These are phyloP conservation scores for Forbesichthys papilliferus DNA, from an alignment of 2,113 vertebrate species.

Conservation along the genomic window DNA sequence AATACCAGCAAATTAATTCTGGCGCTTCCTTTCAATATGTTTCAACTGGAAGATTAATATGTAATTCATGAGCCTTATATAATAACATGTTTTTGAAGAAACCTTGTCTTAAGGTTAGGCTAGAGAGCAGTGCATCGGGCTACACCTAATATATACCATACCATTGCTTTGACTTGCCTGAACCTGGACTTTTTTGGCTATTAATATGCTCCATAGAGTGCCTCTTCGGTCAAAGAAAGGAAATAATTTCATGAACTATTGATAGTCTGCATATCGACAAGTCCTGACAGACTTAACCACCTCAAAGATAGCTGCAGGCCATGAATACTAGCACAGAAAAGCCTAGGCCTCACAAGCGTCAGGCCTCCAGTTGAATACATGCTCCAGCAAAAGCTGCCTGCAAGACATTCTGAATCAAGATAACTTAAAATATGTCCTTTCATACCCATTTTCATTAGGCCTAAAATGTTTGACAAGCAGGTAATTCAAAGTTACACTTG, in stretches of 20 bases:
- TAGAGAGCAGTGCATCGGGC: background rate
- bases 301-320: conserved; percentile 28
- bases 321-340: conserved; percentile 29
- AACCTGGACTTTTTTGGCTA: background rate
- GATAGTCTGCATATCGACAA: conserved; percentile 26
- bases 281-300: conserved; percentile 37
- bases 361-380: conserved; percentile 28
- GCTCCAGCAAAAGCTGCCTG: conserved; percentile 1
- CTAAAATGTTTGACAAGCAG: no score
- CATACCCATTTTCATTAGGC: no score
- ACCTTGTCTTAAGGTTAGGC: background rate
- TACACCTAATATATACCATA: background rate
- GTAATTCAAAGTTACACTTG: no score
- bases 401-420: background rate
- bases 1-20: background rate
- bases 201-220: background rate
- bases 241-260: conserved; percentile 27
- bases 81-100: background rate
- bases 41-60: no score
- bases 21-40: background rate
- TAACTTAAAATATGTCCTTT: background rate
- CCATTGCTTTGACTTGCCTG: conserved; percentile 2
- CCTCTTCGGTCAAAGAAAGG: background rate
- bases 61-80: no score
- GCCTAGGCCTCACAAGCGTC: conserved; percentile 16